Evolutionary conservation across 2,797 vertebrate genomes (phyloP), one percentile per base, ranked within the genome.

Genomic region (Urophycis tenuis): DNA sequence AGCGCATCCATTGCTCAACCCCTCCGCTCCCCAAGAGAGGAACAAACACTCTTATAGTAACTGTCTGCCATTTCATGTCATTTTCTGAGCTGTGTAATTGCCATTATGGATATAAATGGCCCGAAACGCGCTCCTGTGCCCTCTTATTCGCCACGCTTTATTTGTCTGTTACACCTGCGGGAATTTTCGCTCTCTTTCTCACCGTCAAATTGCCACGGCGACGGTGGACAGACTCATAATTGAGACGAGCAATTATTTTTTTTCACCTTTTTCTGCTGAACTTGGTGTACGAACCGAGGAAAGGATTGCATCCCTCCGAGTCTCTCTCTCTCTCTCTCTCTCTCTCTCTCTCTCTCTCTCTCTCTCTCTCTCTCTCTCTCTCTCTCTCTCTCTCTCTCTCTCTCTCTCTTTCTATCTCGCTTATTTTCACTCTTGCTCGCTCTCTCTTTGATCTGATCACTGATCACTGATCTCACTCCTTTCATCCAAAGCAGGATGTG

Each of bases 221-320:
- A 2, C 30, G n/a, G 83, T 85, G 85, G 88, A 91, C 86, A 87
- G 87, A 87, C 85, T 89, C 86, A 82, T 88, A 90, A 89, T 88
- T 88, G 85, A 82, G 82, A 85, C 83, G 81, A 82, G 87, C 81
- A 71, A 71, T 71, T 39, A 30, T 14, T 72, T 70, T 70, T 69
- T 30, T 31, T 31, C 67, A 15, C 67, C 67, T 25, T 25, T 60
- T 25, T 17, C 15, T 9, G 49, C 22, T n/a, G 3, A 60, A n/a
- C 7, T 60, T 60, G 8, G 4, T 6, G 22, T 17, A 49, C 17
- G 6, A 49, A 49, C 45, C 45, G 8, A 60, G 41, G 41, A 11
- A 3, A 45, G 41, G 49, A 3, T 60, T 19, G 49, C 22, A 60
- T 49, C 45, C 45, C 45, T 49, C 45, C 1, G 45, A 49, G 45